Evolutionary conservation across 2,888 invertebrate genomes (phyloP).

Genomic region (Mimachlamys varia): DNA sequence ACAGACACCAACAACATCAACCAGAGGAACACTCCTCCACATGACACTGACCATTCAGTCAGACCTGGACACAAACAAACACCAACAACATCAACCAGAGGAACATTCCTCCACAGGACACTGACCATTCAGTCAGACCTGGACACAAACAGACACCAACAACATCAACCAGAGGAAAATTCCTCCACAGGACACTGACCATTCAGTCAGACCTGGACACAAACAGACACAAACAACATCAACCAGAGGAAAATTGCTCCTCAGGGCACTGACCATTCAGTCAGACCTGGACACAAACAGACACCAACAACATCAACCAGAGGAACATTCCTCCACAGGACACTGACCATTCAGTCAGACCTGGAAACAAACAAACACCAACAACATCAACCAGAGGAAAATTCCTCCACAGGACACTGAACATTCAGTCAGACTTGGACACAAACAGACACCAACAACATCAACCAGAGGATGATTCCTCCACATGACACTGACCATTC

Average conservation of each 20-base stretch:
- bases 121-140: conserved; percentile 86
- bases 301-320: too few relatives aligned
- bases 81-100: conserved; percentile 91
- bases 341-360: conserved; percentile 86
- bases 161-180: conserved; percentile 92
- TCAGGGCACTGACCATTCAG: conserved; percentile 86
- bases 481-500: conserved; percentile 87
- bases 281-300: too few relatives aligned
- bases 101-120: conserved; percentile 90
- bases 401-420: conserved; percentile 88
- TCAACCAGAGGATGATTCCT: conserved; percentile 91
- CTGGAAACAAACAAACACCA: too few relatives aligned
- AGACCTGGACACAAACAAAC: too few relatives aligned
- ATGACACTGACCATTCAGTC: conserved; percentile 87
- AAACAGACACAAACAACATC: too few relatives aligned
- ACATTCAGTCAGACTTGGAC: conserved; percentile 87
- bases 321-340: conserved; percentile 91
- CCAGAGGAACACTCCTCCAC: conserved; percentile 92
- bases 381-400: conserved; percentile 91
- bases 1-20: too few relatives aligned
- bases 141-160: too few relatives aligned
- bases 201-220: conserved; percentile 87
- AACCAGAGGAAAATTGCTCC: conserved; percentile 93
- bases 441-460: too few relatives aligned
- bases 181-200: conserved; percentile 87